A percentile compares a stretch with the other conserved stretches of the same genome.
These are phyloP conservation scores for Physella acuta DNA, from an alignment of 1,140 invertebrate species.

Conservation along the genomic window DNA sequence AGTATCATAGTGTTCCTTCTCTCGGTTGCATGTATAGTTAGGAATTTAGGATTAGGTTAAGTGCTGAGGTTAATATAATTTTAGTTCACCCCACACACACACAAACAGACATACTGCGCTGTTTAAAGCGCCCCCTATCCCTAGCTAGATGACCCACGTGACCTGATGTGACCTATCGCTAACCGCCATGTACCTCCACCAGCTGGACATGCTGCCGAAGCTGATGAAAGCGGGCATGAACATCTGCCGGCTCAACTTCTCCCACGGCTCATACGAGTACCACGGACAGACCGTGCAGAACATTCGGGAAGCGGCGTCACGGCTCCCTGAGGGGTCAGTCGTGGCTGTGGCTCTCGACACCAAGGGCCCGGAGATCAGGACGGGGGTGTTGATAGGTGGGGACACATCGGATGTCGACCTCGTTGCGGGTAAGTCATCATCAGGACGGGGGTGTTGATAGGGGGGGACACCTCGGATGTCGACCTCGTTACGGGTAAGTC, in stretches of 20 bases:
- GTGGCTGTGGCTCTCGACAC: slow-evolving; percentile 92
- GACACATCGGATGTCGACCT: slow-evolving; percentile 80
- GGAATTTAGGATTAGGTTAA: too few species aligned
- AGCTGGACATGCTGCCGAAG: slow-evolving; percentile 76
- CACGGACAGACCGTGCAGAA: slow-evolving; percentile 86
- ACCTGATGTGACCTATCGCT: not conserved
- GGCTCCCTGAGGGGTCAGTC: slow-evolving; percentile 73
- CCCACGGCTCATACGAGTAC: slow-evolving; percentile 93
- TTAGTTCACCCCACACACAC: too few species aligned
- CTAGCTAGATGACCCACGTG: not conserved
- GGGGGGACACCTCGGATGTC: too few species aligned
- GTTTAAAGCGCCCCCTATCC: not conserved
- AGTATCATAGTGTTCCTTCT: too few species aligned
- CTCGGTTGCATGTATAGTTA: too few species aligned
- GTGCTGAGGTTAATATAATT: too few species aligned
- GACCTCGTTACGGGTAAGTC: too few species aligned
- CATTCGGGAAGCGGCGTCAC: slow-evolving; percentile 79
- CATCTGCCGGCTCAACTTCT: slow-evolving; percentile 94
- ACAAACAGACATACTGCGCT: too few species aligned
- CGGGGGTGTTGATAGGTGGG: slow-evolving; percentile 80
- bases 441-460: too few species aligned
- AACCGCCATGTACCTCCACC: not conserved
- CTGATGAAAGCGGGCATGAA: slow-evolving; percentile 98
- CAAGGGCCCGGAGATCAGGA: slow-evolving; percentile 96
- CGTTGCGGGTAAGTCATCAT: slow-evolving; percentile 75